Percentiles rank a stretch among this genome's conserved stretches.
Conservation (phyloP, 2,888 invertebrate species). For the Lampropteryx suffumata region DNA sequence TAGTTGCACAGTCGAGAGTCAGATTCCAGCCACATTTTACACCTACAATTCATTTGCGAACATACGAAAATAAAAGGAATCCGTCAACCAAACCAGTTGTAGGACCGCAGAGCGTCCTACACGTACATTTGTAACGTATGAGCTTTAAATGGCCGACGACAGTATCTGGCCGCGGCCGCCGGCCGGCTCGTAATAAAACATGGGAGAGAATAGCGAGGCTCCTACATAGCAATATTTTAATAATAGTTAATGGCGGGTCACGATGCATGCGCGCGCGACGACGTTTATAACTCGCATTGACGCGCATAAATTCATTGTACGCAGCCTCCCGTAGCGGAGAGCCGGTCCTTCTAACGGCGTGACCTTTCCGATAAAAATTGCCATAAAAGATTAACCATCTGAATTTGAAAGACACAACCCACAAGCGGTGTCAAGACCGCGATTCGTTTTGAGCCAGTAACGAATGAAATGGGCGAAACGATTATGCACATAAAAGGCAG, state of each 20-base stretch:
- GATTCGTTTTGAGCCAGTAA: slow-evolving; percentile 45
- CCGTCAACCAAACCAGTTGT: slow-evolving; percentile 53
- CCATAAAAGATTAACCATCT: slow-evolving; percentile 51
- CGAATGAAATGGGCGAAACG: slow-evolving; percentile 52
- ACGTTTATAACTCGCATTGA: slow-evolving; percentile 78
- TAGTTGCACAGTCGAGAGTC: slow-evolving; percentile 58
- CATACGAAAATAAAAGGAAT: slow-evolving; percentile 62
- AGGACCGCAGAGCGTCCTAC: slow-evolving; percentile 59
- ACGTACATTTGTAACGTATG: slow-evolving; percentile 74
- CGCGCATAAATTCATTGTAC: slow-evolving; percentile 71
- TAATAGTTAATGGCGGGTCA: slow-evolving; percentile 80
- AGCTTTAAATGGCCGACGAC: slow-evolving; percentile 77
- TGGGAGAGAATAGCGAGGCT: slow-evolving; percentile 75
- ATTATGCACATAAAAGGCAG: slow-evolving; percentile 62
- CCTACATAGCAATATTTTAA: slow-evolving; percentile 79
- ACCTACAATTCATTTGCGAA: slow-evolving; percentile 70
- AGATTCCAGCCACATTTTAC: slow-evolving; percentile 68
- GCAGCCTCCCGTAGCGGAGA: slow-evolving; percentile 58
- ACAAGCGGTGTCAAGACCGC: slow-evolving; percentile 23
- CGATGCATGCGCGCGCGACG: slow-evolving; percentile 68
- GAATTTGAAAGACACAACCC: slow-evolving; percentile 22
- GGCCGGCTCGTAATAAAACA: slow-evolving; percentile 73
- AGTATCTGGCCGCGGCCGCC: slow-evolving; percentile 64
- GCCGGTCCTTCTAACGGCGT: slow-evolving; percentile 40
- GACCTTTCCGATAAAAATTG: slow-evolving; percentile 59